Conservation (phyloP, 2,797 vertebrate genomes). For the Lycodopsis pacificus region DNA sequence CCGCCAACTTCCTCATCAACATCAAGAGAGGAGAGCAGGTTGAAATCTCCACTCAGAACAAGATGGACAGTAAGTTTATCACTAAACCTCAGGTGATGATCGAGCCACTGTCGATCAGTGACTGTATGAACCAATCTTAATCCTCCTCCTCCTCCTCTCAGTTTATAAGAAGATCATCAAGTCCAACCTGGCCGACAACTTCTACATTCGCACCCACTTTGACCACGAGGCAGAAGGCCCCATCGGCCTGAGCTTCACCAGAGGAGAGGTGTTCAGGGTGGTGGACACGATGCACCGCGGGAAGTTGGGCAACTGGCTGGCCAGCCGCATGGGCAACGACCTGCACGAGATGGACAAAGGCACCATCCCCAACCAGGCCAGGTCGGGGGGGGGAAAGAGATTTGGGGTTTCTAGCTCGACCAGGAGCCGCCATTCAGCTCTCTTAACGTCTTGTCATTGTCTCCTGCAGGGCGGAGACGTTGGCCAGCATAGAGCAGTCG, state of each 20-base stretch:
- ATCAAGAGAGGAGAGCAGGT: conserved; percentile 85
- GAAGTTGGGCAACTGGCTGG: conserved; percentile 92
- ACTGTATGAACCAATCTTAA: neutral
- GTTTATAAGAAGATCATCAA: conserved; percentile 94
- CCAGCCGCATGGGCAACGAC: conserved; percentile 91
- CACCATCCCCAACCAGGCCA: conserved; percentile 91
- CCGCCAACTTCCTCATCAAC: conserved; percentile 89
- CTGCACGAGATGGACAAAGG: conserved; percentile 93
- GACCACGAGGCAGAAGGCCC: conserved; percentile 89
- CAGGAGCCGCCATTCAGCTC: neutral
- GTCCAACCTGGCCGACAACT: conserved; percentile 92
- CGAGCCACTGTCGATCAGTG: neutral
- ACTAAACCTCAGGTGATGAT: neutral
- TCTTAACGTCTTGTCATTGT: fast-evolving
- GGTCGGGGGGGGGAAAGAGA: conserved; percentile 71
- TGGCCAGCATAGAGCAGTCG: conserved; percentile 87
- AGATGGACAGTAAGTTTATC: conserved; percentile 92
- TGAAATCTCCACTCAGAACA: conserved; percentile 88
- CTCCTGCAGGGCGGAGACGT: conserved; percentile 89
- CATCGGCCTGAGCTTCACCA: conserved; percentile 88
- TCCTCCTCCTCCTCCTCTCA: conserved; percentile 50
- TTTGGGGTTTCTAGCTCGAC: neutral
- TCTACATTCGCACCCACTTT: conserved; percentile 96
- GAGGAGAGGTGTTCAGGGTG: conserved; percentile 95
- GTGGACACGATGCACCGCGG: conserved; percentile 92